Conservation (phyloP, 2,113 vertebrate genomes). For the Morone chrysops region DNA sequence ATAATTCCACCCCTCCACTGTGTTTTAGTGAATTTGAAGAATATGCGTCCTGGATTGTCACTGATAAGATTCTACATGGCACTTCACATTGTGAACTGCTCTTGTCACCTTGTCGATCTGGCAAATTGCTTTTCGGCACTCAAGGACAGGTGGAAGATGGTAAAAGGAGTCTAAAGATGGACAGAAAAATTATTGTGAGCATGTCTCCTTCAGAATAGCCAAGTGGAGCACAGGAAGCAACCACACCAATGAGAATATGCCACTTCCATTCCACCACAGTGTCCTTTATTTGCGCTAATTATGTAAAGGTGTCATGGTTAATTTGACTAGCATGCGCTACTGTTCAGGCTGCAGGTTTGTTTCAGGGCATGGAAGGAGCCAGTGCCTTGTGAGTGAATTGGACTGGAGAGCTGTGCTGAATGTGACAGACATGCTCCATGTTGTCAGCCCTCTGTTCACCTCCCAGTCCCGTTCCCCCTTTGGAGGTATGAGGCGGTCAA, state of each 20-base stretch:
- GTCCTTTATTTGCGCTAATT: conserved; percentile 4
- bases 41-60: background rate
- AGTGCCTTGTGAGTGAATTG: conserved; percentile 7
- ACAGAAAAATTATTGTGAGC: background rate
- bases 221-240: background rate
- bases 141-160: background rate
- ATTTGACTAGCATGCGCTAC: conserved; percentile 5
- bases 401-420: conserved; percentile 15
- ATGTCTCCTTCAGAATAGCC: background rate
- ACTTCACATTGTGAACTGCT: background rate
- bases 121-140: background rate
- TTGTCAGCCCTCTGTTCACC: conserved; percentile 30
- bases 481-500: conserved; percentile 27
- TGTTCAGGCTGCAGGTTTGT: background rate
- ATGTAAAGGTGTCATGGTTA: background rate
- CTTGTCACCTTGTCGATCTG: background rate
- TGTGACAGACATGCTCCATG: conserved; percentile 32
- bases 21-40: no score
- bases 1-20: no score
- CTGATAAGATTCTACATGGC: background rate
- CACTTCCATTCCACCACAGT: background rate
- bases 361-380: background rate
- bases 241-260: background rate
- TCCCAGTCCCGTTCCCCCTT: background rate
- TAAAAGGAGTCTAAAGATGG: background rate